These are phyloP conservation scores for Chaetogeoica ovagalla DNA, from an alignment of 2,888 invertebrate species.

Conservation along the genomic window DNA sequence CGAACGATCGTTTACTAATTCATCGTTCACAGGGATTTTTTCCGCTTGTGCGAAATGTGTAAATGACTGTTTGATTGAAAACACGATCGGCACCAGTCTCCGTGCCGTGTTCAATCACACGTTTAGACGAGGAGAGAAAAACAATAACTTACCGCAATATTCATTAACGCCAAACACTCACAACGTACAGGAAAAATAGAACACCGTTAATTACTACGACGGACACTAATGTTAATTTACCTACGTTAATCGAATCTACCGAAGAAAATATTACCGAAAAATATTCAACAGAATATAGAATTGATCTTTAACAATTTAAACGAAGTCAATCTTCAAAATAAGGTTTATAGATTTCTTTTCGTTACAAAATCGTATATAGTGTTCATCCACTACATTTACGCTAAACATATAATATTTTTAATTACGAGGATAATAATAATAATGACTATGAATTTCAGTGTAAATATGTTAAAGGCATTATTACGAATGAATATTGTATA, in stretches of 20 bases:
- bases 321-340: conserved; percentile 88
- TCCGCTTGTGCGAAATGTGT: no score
- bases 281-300: conserved; percentile 94
- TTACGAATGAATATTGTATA: conserved; percentile 84
- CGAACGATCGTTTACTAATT: no score
- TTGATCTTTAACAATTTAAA: conserved; percentile 99
- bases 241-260: conserved; percentile 84
- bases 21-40: no score
- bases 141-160: conserved; percentile 55
- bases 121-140: conserved; percentile 56
- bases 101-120: conserved; percentile 54
- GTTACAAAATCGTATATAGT: no score
- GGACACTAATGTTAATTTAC: conserved; percentile 71
- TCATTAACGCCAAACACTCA: conserved; percentile 61
- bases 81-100: no score
- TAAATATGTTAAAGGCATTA: conserved; percentile 88
- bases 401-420: neutral
- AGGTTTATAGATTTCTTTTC: conserved; percentile 61
- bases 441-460: conserved; percentile 65
- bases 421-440: no score
- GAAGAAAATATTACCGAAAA: conserved; percentile 93
- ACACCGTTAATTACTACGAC: conserved; percentile 60
- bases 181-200: conserved; percentile 60
- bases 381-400: neutral
- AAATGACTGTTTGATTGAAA: no score